These are phyloP conservation scores for Lasaia peninsularis DNA, from an alignment of 1,140 invertebrate species.

Conservation along the genomic window DNA sequence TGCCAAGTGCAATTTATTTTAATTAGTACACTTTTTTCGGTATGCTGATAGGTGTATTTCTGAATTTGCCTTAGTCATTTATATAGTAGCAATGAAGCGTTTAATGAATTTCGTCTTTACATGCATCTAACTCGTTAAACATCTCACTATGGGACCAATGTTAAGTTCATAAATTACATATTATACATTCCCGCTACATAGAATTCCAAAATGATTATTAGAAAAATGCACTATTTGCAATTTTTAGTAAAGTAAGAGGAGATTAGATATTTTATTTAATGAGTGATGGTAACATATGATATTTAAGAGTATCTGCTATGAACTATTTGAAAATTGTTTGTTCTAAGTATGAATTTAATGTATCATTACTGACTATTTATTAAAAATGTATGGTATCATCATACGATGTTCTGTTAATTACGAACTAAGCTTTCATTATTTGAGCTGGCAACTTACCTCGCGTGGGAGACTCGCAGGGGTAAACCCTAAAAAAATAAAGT, in stretches of 20 bases:
- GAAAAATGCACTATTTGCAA: constrained; percentile 53
- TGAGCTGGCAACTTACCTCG: constrained; percentile 32
- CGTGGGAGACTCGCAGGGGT: not conserved
- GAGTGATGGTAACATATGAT: constrained; percentile 69
- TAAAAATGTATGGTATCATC: constrained; percentile 63
- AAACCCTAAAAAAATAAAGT: constrained; percentile 13
- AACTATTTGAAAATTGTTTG: constrained; percentile 64
- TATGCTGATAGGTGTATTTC: constrained; percentile 54
- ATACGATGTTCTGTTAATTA: constrained; percentile 16
- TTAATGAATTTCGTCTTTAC: not conserved
- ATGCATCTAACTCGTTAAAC: constrained; percentile 4
- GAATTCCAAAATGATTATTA: not conserved
- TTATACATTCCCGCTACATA: constrained; percentile 19
- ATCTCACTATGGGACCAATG: constrained; percentile 15
- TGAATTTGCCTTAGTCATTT: constrained; percentile 53
- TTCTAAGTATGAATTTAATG: constrained; percentile 61
- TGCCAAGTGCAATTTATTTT: constrained; percentile 73
- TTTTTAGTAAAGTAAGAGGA: constrained; percentile 68
- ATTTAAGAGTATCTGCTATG: constrained; percentile 68
- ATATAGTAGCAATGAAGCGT: not conserved
- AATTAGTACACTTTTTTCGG: constrained; percentile 55
- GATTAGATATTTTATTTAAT: constrained; percentile 75
- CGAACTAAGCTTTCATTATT: not conserved
- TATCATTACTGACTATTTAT: constrained; percentile 65
- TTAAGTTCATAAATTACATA: not conserved